Evolutionary conservation across 2,888 invertebrate species (phyloP).

Genomic region (Deilephila porcellus): DNA sequence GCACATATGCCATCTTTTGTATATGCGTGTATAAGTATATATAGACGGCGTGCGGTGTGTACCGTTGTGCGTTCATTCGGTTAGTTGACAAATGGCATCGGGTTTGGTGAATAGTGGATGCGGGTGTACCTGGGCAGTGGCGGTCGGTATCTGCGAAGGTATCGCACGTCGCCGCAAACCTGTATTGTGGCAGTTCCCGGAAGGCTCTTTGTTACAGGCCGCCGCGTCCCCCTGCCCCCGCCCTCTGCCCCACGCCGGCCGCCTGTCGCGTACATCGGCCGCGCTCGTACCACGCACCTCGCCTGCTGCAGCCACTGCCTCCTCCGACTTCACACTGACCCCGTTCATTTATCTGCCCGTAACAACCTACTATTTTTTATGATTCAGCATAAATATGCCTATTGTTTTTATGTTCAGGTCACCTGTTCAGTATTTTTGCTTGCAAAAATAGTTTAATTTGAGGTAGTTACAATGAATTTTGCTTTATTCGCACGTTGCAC

Average conservation of each 20-base stretch:
- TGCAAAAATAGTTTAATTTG: not conserved
- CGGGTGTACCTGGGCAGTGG: constrained; percentile 67
- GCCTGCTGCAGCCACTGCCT: not conserved
- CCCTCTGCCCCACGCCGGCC: constrained; percentile 49
- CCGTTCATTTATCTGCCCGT: not conserved
- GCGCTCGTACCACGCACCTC: constrained; percentile 59
- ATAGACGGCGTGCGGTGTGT: constrained; percentile 36
- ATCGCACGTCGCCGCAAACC: constrained; percentile 83
- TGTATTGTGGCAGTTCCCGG: constrained; percentile 83
- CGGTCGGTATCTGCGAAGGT: constrained; percentile 81
- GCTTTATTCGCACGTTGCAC: too few relatives aligned
- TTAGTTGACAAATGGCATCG: constrained; percentile 67
- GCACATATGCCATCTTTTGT: not conserved
- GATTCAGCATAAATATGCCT: too few relatives aligned
- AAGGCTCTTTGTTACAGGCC: constrained; percentile 81
- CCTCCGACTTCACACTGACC: not conserved
- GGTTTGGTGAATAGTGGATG: constrained; percentile 47
- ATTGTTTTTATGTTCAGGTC: too few relatives aligned
- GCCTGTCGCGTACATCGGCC: constrained; percentile 40
- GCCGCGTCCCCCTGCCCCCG: constrained; percentile 57
- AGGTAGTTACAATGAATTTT: too few relatives aligned
- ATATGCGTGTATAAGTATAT: not conserved
- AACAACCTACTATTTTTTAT: too few relatives aligned
- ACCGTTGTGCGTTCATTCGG: constrained; percentile 64
- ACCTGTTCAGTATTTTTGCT: too few relatives aligned